Percentiles rank a stretch among this genome's conserved stretches.
These are phyloP conservation scores for Ochropleura plecta DNA, from an alignment of 2,888 invertebrate species.

Conservation along the genomic window DNA sequence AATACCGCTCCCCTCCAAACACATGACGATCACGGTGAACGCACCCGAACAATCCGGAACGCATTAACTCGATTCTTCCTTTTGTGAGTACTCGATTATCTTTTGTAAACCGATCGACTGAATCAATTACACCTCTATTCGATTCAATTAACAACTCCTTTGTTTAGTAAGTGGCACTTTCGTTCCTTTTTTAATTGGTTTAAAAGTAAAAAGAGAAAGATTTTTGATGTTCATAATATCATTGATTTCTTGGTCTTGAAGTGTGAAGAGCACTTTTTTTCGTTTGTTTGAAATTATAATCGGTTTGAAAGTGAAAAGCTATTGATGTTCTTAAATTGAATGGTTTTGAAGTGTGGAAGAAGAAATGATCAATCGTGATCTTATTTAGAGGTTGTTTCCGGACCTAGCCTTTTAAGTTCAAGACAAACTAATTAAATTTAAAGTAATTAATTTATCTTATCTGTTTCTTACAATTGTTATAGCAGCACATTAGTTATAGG, in stretches of 20 bases:
- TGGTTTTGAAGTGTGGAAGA: conserved; percentile 29
- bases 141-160: conserved; percentile 69
- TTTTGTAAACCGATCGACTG: conserved; percentile 62
- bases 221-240: conserved; percentile 29
- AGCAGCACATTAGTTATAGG: background rate
- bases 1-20: conserved; percentile 63
- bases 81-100: conserved; percentile 63
- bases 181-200: conserved; percentile 54
- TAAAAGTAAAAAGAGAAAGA: conserved; percentile 40
- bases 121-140: conserved; percentile 57
- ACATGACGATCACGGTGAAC: conserved; percentile 45
- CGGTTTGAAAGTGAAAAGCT: conserved; percentile 36
- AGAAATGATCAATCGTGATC: conserved; percentile 23
- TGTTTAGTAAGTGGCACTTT: conserved; percentile 65
- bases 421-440: conserved; percentile 12
- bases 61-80: conserved; percentile 63
- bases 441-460: background rate
- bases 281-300: conserved; percentile 60
- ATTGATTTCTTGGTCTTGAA: conserved; percentile 32
- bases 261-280: conserved; percentile 47
- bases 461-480: background rate
- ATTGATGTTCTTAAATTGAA: conserved; percentile 38
- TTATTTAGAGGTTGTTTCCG: conserved; percentile 36
- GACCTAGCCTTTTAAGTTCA: conserved; percentile 7
- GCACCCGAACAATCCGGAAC: conserved; percentile 61